Evolutionary conservation across 30 jellyfish, hydroid and myxozoan species (phyloP), one percentile per base, ranked within the genome.

Genomic region (Hydractinia symbiolongicarpus): DNA sequence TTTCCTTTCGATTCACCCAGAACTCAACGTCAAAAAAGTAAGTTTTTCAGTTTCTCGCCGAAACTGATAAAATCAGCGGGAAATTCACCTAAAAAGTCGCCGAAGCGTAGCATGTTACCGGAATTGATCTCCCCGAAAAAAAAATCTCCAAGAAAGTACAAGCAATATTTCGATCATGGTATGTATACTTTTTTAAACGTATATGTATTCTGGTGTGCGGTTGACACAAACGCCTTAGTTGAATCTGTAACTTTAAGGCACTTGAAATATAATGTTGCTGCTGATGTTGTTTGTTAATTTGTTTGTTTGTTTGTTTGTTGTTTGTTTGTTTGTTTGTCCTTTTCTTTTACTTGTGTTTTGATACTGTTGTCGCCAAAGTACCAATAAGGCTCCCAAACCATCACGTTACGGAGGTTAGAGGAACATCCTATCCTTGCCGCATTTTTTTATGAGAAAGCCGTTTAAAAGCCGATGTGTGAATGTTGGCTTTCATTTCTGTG

Each of bases 11-110:
- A 71, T 8, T 71, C 80, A 50, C 80, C 80, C 51, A 30, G 80
- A 71, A 7, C 80, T 9, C 56, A 15, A 55, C 40, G 51, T 71
- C 40, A 53, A 58, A 49, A 58, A 7, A 30, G 61, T 50, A 71
- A 20, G 51, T 40, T 79, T 15, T 53, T 53, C 50, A 67, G 21
- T 67, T 79, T 79, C 30, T 61, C 72, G 16, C 84, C 84, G 14
- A 72, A 72, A 19, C 16, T 3, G 30, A 11, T 52, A n/a, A 55
- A 21, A 17, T 55, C 73, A 15, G 55, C 85, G 10, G 61, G 51
- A 10, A 50, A 61, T 53, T 79, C 87, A 53, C 87, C 87, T 13
- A 79, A 79, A 52, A 79, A 57, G 44, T 79, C 87, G 53, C 87
- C 80, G 17, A 64, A 64, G 4, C 40, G 19, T 64, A 51, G 40